A percentile compares a stretch with the other conserved stretches of the same genome.
These are phyloP conservation scores for Cheilosia urbana DNA, from an alignment of 2,888 invertebrate species.

Conservation along the genomic window DNA sequence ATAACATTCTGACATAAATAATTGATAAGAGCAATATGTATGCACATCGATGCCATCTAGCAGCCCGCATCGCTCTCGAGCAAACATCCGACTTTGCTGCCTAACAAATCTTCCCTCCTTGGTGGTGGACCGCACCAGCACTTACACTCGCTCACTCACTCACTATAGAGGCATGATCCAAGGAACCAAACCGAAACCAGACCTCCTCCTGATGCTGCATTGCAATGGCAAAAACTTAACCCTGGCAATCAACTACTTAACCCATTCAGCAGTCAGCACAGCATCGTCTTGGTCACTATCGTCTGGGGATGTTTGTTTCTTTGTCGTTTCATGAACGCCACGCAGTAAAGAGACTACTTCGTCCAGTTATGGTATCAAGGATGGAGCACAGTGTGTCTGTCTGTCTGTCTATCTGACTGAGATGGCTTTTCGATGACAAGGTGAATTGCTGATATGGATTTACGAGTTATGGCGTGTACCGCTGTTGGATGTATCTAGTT, in stretches of 20 bases:
- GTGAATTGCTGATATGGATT: constrained; percentile 72
- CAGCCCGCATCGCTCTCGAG: constrained; percentile 23
- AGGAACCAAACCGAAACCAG: constrained; percentile 24
- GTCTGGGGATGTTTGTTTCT: constrained; percentile 35
- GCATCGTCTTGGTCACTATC: constrained; percentile 16
- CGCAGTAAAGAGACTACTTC: constrained; percentile 21
- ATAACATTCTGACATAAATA: constrained; percentile 83
- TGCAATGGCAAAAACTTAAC: constrained; percentile 46
- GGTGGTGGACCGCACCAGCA: constrained; percentile 16
- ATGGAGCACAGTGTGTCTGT: constrained; percentile 49
- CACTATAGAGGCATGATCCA: background rate
- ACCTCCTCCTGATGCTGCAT: background rate
- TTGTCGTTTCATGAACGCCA: constrained; percentile 11
- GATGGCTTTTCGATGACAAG: constrained; percentile 63
- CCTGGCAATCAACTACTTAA: constrained; percentile 62
- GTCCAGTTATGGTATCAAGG: constrained; percentile 51
- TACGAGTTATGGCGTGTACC: constrained; percentile 63
- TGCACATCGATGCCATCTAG: constrained; percentile 29
- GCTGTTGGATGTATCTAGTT: constrained; percentile 54
- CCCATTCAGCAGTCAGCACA: constrained; percentile 54
- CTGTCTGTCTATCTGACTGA: constrained; percentile 40
- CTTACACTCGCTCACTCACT: constrained; percentile 12
- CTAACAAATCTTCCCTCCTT: constrained; percentile 38
- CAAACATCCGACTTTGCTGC: constrained; percentile 42
- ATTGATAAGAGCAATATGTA: constrained; percentile 80